Base-by-base conservation (phyloP, 2,113 vertebrate genomes). In the Etheostoma spectabile region DNA sequence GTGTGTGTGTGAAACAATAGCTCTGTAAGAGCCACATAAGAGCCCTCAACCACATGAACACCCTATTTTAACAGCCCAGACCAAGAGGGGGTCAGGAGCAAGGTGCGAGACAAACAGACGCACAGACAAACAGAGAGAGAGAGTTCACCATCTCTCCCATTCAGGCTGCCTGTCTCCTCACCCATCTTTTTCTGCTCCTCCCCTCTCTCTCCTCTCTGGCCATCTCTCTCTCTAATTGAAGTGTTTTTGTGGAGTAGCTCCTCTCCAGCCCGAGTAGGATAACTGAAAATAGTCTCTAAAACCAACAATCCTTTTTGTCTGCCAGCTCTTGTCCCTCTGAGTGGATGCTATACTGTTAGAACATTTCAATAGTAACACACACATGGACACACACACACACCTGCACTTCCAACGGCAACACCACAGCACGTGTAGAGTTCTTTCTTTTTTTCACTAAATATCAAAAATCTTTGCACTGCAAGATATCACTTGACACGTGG, bases 241-340 rank as follows among this genome's bases (percentile, higher is more conserved):
- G 96, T 97, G 96, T 98, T 99, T 99, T 97, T 98, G 96, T 97
- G 95, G 95, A 97, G 97, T 96, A 97, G 96, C 96, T 96, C 92
- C 94, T 95, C 96, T 96, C 93, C 95, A 96, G 96, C 94, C 95
- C 94, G 86, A 90, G 96, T 95, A 96, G 96, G 95, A 96, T 95
- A 96, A 93, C 95, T 96, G 96, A 96, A 97, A 96, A 97, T 96
- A 97, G 96, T 96, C 95, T 95, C 94, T 94, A 96, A 96, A 95
- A 95, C 93, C 93, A 95, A 95, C 93, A 95, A 88, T 91, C 88
- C 82, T 84, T 82, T 90, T 92, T 92, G 89, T 93, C 86, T 87
- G 89, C 78, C 82, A 70, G 84, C 91, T 90, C 92, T 93, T 90
- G 88, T 91, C 81, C 75, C 77, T 86, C 74, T 86, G 87, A 93